Evolutionary conservation across 2,797 vertebrate genomes (phyloP).

Genomic region (Passerculus sandwichensis): DNA sequence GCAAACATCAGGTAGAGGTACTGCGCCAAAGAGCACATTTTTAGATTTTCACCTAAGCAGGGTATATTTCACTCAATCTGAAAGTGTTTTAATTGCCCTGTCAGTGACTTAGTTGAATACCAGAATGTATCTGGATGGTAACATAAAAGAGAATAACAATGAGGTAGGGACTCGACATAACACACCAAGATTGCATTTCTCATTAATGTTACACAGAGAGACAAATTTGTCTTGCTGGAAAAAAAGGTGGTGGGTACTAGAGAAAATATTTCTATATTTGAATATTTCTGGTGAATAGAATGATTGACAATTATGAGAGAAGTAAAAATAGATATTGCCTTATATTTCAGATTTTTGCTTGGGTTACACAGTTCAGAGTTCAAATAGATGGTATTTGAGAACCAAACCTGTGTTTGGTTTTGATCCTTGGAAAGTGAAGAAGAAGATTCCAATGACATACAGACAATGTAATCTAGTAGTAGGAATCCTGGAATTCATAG

Average conservation of each 20-base stretch:
- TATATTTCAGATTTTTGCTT: constrained; percentile 43
- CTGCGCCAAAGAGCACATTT: background rate
- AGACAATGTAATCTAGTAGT: background rate
- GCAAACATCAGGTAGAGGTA: background rate
- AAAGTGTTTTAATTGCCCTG: background rate
- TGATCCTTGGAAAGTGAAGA: background rate
- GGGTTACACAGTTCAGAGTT: constrained; percentile 33
- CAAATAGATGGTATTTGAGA: constrained; percentile 60
- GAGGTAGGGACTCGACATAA: background rate
- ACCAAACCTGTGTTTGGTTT: constrained; percentile 33
- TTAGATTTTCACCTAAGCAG: background rate
- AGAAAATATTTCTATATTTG: constrained; percentile 67
- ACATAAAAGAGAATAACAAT: background rate
- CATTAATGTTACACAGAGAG: background rate
- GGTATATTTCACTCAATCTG: background rate
- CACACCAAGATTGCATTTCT: background rate
- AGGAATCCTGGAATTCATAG: background rate
- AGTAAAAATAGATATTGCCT: constrained; percentile 1
- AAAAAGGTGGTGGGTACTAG: constrained; percentile 12
- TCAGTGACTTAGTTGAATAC: background rate
- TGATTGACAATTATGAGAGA: constrained; percentile 25
- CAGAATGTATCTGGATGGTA: background rate
- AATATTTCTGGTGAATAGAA: constrained; percentile 49
- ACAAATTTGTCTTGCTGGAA: background rate
- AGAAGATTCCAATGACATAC: background rate